Percentiles rank a stretch among this genome's conserved stretches.
Conservation (phyloP, 2,113 vertebrate genomes). For the Microtus pennsylvanicus region DNA sequence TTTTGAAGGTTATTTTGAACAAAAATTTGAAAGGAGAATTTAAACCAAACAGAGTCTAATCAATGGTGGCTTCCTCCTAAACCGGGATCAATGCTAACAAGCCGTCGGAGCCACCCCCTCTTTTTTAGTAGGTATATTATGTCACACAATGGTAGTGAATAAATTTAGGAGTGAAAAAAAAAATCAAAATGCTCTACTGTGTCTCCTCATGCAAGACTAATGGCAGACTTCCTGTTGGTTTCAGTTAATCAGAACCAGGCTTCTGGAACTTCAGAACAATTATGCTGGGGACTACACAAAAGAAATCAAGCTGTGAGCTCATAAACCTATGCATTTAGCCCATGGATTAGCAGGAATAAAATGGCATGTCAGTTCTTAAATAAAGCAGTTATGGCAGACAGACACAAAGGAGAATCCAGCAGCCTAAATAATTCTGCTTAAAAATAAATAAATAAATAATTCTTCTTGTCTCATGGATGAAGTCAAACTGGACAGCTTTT, state of each 20-base stretch:
- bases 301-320: slow-evolving; percentile 8
- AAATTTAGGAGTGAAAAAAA: slow-evolving; percentile 9
- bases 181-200: slow-evolving; percentile 30
- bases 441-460: too few relatives aligned
- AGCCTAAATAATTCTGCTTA: background rate
- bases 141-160: background rate
- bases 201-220: background rate
- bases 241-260: slow-evolving; percentile 46
- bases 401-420: background rate
- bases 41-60: slow-evolving; percentile 32
- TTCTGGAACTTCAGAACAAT: slow-evolving; percentile 55
- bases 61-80: background rate
- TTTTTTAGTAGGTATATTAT: background rate
- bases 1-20: slow-evolving; percentile 51
- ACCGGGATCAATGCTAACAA: background rate
- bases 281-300: slow-evolving; percentile 21
- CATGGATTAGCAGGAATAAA: slow-evolving; percentile 24
- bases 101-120: background rate
- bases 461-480: slow-evolving; percentile 21
- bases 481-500: slow-evolving; percentile 38
- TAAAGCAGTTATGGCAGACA: background rate
- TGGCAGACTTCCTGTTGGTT: slow-evolving; percentile 30
- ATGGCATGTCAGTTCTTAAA: slow-evolving; percentile 46
- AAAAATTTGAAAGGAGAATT: slow-evolving; percentile 34
- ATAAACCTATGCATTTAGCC: slow-evolving; percentile 6